Evolutionary conservation across 2,113 vertebrate species (phyloP).

Genomic region (Diphyllodes magnificus): DNA sequence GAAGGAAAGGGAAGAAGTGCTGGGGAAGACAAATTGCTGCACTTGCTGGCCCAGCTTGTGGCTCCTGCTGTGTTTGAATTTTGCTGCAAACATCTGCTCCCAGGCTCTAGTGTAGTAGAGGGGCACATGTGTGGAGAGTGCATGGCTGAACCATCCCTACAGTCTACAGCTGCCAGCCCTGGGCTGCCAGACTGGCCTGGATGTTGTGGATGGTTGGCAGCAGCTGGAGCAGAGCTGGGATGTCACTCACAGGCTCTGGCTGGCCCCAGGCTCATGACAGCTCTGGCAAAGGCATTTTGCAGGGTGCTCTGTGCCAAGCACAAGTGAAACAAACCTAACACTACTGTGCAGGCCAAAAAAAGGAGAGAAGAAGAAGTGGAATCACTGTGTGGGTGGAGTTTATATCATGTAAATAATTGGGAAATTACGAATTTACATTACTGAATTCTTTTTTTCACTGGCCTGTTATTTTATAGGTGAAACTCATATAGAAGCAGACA

Average conservation of each 20-base stretch:
- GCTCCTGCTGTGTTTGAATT: not conserved
- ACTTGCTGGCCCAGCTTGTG: not conserved
- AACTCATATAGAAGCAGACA: not conserved
- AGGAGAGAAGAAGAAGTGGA: not conserved
- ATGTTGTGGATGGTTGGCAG: not conserved
- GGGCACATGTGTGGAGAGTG: not conserved
- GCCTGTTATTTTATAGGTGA: not conserved
- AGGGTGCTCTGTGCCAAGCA: not conserved
- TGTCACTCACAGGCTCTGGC: not conserved
- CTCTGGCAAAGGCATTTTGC: fast-evolving
- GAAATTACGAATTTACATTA: not conserved
- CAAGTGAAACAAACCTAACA: not conserved
- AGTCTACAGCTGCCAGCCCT: not conserved
- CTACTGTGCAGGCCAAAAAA: not conserved
- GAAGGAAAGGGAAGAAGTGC: not conserved
- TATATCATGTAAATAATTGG: not conserved
- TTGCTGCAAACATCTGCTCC: not conserved
- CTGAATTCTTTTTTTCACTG: not conserved
- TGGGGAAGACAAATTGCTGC: not conserved
- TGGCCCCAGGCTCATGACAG: not conserved
- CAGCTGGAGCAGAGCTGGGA: not conserved
- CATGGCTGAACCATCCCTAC: fast-evolving
- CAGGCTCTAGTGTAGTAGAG: not conserved
- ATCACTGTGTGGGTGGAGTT: not conserved
- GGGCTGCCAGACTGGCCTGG: not conserved